Evolutionary conservation across 2,797 vertebrate species (phyloP).

Genomic region (Epinephelus awoara): DNA sequence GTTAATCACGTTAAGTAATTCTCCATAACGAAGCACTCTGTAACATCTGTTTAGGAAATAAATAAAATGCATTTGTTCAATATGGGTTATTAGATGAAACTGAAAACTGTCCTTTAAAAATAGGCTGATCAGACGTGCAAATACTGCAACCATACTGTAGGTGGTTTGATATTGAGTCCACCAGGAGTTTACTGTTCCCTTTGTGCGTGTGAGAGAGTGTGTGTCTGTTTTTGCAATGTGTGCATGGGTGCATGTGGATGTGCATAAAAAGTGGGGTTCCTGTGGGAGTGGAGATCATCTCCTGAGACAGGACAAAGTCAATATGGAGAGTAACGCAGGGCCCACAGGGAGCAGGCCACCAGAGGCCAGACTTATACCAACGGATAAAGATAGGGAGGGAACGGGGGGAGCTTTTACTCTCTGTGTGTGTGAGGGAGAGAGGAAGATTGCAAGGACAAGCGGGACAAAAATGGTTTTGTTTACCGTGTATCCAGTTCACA

Average conservation of each 20-base stretch:
- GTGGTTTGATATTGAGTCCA: conserved; percentile 1
- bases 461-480: conserved; percentile 10
- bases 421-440: conserved; percentile 4
- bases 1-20: neutral
- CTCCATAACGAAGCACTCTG: too few species aligned
- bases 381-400: conserved; percentile 56
- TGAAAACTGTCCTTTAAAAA: neutral
- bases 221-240: conserved; percentile 11
- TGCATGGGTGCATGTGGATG: conserved; percentile 30
- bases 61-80: neutral
- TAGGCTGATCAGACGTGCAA: neutral
- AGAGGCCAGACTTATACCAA: conserved; percentile 60
- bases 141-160: neutral
- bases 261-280: conserved; percentile 63
- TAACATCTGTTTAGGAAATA: too few species aligned
- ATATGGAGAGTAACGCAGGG: conserved; percentile 71
- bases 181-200: neutral
- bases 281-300: conserved; percentile 68
- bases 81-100: neutral
- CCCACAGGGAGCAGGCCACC: conserved; percentile 74
- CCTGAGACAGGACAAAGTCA: conserved; percentile 77
- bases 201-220: neutral
- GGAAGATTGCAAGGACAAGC: conserved; percentile 20
- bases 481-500: conserved; percentile 32
- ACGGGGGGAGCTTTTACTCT: conserved; percentile 19